phyloP scores from a whole-genome alignment of 2,797 vertebrate species.

The Epinephelus awoara region DNA sequence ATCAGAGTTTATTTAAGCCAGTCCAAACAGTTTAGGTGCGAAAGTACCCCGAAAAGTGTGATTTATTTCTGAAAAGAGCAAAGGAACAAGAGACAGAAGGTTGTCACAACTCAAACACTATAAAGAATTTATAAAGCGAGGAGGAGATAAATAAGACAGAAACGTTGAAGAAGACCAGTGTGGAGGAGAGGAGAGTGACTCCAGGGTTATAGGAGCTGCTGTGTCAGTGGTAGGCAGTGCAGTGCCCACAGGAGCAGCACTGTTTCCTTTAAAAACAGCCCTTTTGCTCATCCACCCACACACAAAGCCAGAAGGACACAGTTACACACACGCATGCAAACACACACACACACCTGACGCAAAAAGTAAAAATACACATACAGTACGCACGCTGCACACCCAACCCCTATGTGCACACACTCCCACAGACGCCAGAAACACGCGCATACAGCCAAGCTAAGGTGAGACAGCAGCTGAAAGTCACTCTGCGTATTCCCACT shows the following conservation, averaged over 20 bases:
- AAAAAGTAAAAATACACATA: conserved; percentile 23
- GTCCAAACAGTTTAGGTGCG: conserved; percentile 3
- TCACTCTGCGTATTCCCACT: conserved; percentile 42
- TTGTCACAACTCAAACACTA: neutral
- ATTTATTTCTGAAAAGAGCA: neutral
- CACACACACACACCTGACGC: neutral
- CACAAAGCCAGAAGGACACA: conserved; percentile 29
- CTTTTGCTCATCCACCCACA: conserved; percentile 6
- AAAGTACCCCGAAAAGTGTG: neutral
- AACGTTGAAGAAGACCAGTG: neutral
- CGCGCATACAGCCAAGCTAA: conserved; percentile 40
- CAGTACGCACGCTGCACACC: neutral
- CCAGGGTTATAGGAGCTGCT: conserved; percentile 23
- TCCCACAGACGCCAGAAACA: conserved; percentile 35
- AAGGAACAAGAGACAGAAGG: neutral
- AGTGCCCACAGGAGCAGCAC: conserved; percentile 21
- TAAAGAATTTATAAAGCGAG: neutral
- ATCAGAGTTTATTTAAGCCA: neutral
- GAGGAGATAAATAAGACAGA: neutral
- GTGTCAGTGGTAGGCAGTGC: conserved; percentile 10
- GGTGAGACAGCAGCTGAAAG: conserved; percentile 62
- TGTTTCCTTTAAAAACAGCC: conserved; percentile 45
- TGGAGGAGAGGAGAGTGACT: conserved; percentile 22
- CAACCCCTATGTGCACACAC: neutral
- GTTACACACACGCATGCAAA: neutral